phyloP scores from a whole-genome alignment of 1,140 invertebrate species.

The Zaprionus tsacasi region DNA sequence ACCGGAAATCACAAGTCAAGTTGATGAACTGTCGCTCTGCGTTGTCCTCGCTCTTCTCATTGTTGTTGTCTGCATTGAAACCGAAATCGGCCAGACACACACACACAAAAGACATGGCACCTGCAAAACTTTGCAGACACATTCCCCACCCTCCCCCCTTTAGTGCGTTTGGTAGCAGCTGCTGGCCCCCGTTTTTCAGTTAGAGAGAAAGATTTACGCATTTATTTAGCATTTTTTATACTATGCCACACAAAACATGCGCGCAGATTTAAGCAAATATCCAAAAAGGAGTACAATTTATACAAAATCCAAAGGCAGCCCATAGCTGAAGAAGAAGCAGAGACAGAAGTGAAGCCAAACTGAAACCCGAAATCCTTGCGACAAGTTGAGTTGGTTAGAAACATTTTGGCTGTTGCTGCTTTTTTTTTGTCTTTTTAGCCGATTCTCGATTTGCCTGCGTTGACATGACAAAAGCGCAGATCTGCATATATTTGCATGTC shows the following conservation, averaged over 20 bases:
- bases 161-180: conserved; percentile 8
- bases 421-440: conserved; percentile 56
- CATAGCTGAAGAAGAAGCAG: conserved; percentile 19
- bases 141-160: conserved; percentile 39
- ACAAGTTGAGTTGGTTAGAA: conserved; percentile 77
- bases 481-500: conserved; percentile 84
- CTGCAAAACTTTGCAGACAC: conserved; percentile 82
- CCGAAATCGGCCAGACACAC: conserved; percentile 64
- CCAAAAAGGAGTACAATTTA: conserved; percentile 54
- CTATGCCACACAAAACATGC: conserved; percentile 72
- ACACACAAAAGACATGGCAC: conserved; percentile 72
- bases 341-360: conserved; percentile 11
- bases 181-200: conserved; percentile 36
- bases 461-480: conserved; percentile 83
- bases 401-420: conserved; percentile 12
- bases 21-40: conserved; percentile 74
- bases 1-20: conserved; percentile 81
- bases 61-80: conserved; percentile 51
- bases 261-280: conserved; percentile 78
- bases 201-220: conserved; percentile 75
- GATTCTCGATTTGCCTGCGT: conserved; percentile 80
- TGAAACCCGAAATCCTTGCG: conserved; percentile 26
- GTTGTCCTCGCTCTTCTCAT: conserved; percentile 28
- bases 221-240: conserved; percentile 83
- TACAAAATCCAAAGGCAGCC: conserved; percentile 21